Evolutionary conservation across 2,797 vertebrate genomes (phyloP).

Genomic region (Ptychobarbus kaznakovi): DNA sequence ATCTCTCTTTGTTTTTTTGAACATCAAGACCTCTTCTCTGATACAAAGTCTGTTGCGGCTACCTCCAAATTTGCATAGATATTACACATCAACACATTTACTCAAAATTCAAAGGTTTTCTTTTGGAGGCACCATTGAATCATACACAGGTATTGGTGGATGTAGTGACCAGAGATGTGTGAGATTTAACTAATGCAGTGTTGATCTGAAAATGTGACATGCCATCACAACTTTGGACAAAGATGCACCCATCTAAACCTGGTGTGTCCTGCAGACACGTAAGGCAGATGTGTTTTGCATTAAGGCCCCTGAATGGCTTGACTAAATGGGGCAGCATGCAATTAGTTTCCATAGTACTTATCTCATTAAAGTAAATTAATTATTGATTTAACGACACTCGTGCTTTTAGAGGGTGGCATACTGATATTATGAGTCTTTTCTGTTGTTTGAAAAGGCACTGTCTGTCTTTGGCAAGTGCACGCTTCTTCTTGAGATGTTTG

Average conservation of each 20-base stretch:
- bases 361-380: conserved; percentile 99
- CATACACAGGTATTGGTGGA: not conserved
- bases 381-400: conserved; percentile 96
- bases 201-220: conserved; percentile 34
- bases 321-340: conserved; percentile 92
- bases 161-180: conserved; percentile 32
- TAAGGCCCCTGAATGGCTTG: conserved; percentile 80
- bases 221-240: not conserved
- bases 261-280: conserved; percentile 70
- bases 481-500: conserved; percentile 36
- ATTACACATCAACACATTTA: conserved; percentile 46
- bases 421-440: conserved; percentile 81
- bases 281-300: conserved; percentile 82
- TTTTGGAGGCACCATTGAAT: conserved; percentile 15
- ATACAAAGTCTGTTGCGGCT: conserved; percentile 29
- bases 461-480: conserved; percentile 68
- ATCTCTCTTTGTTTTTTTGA: not conserved
- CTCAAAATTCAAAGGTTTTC: conserved; percentile 46
- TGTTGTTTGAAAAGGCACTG: conserved; percentile 73
- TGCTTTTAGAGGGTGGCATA: conserved; percentile 89
- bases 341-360: conserved; percentile 97
- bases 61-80: conserved; percentile 52
- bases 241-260: conserved; percentile 51
- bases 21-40: conserved; percentile 9
- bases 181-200: conserved; percentile 43